phyloP scores from a whole-genome alignment of 1,140 invertebrate species.

The Centruroides vittatus region DNA sequence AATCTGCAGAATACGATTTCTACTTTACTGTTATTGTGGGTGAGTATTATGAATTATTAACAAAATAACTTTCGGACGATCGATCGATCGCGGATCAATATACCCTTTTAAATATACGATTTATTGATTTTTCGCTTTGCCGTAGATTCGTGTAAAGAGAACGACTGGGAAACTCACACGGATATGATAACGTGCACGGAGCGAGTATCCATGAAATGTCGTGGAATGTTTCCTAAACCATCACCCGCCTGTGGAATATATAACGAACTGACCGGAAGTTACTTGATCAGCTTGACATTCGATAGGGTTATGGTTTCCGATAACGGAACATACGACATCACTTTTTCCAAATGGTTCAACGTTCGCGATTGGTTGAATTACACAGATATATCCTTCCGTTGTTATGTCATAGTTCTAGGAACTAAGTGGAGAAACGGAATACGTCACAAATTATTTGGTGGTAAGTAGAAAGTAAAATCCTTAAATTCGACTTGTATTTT shows the following conservation, averaged over 20 bases:
- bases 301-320: conserved; percentile 12
- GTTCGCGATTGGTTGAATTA: conserved; percentile 18
- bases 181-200: conserved; percentile 19
- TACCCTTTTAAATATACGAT: too few species aligned
- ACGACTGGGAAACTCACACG: conserved; percentile 14
- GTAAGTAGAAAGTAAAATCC: neutral
- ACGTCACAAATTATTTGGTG: conserved; percentile 17
- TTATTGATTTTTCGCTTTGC: too few species aligned
- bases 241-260: conserved; percentile 22
- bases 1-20: conserved; percentile 9
- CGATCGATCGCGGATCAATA: too few species aligned
- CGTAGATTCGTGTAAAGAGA: conserved; percentile 19
- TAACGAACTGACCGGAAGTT: conserved; percentile 15
- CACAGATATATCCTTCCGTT: conserved; percentile 19
- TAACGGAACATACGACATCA: conserved; percentile 21
- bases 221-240: conserved; percentile 21
- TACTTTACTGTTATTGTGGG: conserved; percentile 18
- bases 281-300: conserved; percentile 18
- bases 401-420: conserved; percentile 18
- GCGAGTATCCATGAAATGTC: conserved; percentile 17
- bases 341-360: conserved; percentile 14
- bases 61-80: too few species aligned
- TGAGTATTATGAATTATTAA: conserved; percentile 3
- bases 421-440: conserved; percentile 20
- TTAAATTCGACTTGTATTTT: neutral